Conservation (phyloP, 2,113 vertebrate species). For the Edolisoma coerulescens region DNA sequence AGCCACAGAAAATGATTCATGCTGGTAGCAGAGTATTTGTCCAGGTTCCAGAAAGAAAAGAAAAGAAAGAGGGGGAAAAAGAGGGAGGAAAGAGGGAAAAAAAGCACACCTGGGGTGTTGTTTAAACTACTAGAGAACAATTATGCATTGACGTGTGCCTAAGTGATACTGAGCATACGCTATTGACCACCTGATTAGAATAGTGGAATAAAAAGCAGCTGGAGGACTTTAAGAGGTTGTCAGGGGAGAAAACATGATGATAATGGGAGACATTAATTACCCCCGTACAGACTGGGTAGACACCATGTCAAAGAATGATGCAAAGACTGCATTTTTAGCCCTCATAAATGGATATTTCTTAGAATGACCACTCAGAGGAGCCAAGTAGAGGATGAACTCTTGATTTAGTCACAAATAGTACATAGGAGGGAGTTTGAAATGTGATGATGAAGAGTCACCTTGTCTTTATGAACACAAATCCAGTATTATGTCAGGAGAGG, state of each 20-base stretch:
- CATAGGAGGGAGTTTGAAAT: background rate
- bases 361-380: conserved; percentile 15
- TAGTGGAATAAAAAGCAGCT: background rate
- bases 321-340: conserved; percentile 26
- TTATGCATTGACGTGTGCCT: background rate
- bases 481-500: background rate
- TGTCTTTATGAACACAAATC: background rate
- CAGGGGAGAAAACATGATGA: background rate
- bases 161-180: background rate
- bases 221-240: background rate
- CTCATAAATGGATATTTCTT: background rate
- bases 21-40: background rate
- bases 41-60: background rate
- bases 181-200: background rate
- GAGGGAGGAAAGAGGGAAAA: rapidly evolving
- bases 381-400: background rate
- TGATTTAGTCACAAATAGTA: background rate
- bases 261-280: conserved; percentile 7
- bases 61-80: background rate
- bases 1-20: background rate
- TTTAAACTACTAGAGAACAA: background rate
- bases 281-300: background rate
- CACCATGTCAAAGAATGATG: background rate
- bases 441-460: background rate
- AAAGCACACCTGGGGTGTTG: background rate